A percentile compares a stretch with the other conserved stretches of the same genome.
phyloP scores from a whole-genome alignment of 2,797 vertebrate genomes.

The Myripristis murdjan region DNA sequence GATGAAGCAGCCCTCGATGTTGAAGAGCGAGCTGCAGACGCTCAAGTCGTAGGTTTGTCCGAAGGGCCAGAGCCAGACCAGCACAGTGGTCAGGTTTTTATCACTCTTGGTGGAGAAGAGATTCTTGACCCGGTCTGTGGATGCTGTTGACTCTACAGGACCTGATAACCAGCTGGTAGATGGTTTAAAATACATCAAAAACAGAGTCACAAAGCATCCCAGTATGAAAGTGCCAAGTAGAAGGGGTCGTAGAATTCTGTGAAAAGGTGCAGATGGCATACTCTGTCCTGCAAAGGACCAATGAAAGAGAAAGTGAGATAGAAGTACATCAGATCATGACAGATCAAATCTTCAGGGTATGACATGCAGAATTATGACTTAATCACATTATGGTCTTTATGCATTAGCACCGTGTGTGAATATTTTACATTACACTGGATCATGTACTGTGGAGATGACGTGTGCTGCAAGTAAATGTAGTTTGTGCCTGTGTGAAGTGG shows the following conservation, averaged over 20 bases:
- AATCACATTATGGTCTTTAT: constrained; percentile 1
- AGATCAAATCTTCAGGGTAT: constrained; percentile 6
- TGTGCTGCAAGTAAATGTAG: constrained; percentile 10
- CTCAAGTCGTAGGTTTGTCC: constrained; percentile 94
- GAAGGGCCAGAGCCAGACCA: constrained; percentile 98
- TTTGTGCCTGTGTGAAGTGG: not conserved
- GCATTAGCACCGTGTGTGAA: not conserved
- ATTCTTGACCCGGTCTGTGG: constrained; percentile 92
- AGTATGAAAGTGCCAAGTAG: constrained; percentile 92
- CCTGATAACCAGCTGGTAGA: constrained; percentile 95
- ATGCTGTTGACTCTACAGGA: constrained; percentile 93
- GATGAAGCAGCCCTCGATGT: constrained; percentile 94
- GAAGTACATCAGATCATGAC: constrained; percentile 8
- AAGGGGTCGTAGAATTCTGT: constrained; percentile 97
- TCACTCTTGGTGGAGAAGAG: constrained; percentile 92
- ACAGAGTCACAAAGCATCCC: constrained; percentile 96
- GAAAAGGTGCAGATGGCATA: constrained; percentile 95
- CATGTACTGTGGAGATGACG: constrained; percentile 21
- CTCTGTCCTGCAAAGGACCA: constrained; percentile 90
- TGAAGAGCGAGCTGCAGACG: constrained; percentile 93
- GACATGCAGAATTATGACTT: constrained; percentile 5
- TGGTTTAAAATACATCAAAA: constrained; percentile 98
- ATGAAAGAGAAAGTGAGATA: constrained; percentile 9
- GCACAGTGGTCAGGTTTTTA: constrained; percentile 92
- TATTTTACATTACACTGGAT: constrained; percentile 1